Percentiles rank a stretch among this genome's conserved stretches.
Evolutionary conservation across 2,113 vertebrate genomes (phyloP).

Genomic region (Muntiacus muntjak): DNA sequence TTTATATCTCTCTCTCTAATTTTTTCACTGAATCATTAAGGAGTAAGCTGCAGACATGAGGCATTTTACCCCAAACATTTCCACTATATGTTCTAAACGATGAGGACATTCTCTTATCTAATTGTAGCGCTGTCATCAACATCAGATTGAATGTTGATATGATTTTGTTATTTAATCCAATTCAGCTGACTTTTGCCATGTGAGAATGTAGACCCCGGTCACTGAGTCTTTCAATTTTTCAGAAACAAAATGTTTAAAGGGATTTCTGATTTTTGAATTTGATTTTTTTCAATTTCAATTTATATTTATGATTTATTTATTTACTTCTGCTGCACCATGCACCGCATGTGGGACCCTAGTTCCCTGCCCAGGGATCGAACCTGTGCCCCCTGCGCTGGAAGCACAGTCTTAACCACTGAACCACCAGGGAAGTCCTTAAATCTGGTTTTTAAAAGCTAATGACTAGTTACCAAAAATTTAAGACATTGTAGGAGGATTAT

Average conservation of each 20-base stretch:
- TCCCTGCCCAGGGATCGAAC: background rate
- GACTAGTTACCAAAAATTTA: background rate
- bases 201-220: background rate
- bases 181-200: background rate
- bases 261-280: background rate
- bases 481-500: background rate
- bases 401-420: background rate
- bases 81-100: background rate
- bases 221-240: background rate
- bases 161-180: background rate
- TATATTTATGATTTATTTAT: background rate
- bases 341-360: background rate
- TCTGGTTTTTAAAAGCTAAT: slow-evolving; percentile 5
- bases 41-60: background rate
- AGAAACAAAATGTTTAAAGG: background rate
- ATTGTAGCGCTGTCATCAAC: background rate
- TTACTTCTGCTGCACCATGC: background rate
- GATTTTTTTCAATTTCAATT: background rate
- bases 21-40: background rate
- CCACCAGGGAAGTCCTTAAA: background rate
- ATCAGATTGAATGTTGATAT: background rate
- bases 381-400: background rate
- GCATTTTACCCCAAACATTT: background rate
- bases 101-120: background rate
- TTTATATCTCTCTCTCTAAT: background rate